These are phyloP conservation scores for Hyperoodon ampullatus DNA, from an alignment of 2,113 vertebrate genomes.

Conservation along the genomic window DNA sequence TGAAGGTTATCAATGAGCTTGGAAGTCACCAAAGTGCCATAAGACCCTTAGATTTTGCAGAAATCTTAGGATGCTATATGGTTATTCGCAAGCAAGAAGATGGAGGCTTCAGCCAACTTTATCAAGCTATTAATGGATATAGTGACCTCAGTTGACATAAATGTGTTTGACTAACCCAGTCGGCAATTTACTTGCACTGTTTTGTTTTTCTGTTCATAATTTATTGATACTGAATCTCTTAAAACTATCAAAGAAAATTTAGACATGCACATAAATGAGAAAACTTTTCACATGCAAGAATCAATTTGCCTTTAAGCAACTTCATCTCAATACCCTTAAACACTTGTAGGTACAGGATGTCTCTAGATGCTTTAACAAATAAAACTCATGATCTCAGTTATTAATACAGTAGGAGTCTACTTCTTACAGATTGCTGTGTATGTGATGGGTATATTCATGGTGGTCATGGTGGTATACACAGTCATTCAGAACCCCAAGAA, in stretches of 20 bases:
- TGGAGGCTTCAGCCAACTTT: neutral
- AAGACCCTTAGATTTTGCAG: neutral
- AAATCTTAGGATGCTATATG: neutral
- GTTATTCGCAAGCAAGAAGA: neutral
- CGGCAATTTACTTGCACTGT: neutral
- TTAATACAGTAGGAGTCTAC: neutral
- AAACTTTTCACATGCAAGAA: neutral
- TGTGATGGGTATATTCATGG: neutral
- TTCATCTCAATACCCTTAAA: neutral
- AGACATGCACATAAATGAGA: neutral
- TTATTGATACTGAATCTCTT: neutral
- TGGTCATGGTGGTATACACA: neutral
- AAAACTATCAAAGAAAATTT: neutral
- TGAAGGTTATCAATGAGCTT: neutral
- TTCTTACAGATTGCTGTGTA: neutral
- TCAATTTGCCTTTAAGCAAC: neutral
- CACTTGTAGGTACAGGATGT: neutral
- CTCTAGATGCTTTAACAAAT: neutral
- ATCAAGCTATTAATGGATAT: neutral
- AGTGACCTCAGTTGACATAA: neutral
- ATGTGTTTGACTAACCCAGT: neutral
- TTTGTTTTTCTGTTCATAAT: neutral
- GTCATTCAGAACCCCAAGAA: neutral
- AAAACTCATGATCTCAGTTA: neutral
- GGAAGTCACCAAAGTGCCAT: neutral